Base-by-base conservation (phyloP, 1,140 invertebrate genomes). In the Ctenoplectra terminalis region DNA sequence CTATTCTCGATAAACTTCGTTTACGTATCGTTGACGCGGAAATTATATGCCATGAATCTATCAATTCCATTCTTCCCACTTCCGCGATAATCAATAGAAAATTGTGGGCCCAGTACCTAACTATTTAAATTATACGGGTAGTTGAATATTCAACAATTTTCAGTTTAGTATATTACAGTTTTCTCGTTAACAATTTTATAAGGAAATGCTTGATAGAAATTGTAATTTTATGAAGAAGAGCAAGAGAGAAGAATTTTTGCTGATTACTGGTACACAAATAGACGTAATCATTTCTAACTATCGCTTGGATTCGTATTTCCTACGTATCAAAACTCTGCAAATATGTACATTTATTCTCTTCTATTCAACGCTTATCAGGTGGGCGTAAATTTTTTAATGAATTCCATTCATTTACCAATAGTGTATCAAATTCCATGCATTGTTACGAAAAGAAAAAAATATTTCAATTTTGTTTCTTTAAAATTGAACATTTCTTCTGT, bases 11-110 rank as follows among this genome's bases (percentile, higher is more conserved):
- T 74, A 84, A 84, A 48, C 61, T 85, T 79, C 73, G 52, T 54
- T 77, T 63, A 56, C 29, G 66, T 67, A 67, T 72, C 71, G 82
- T 79, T 50, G 69, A 84, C 63, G 70, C 52, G 40, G 54, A 86
- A 87, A 87, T 87, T 79, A 86, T 63, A 79, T 43, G 64, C 9
- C 56, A 40, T 13, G 80, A 66, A 83, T 86, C 85, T 72, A 71
- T 83, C 66, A 80, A 83, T 87, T 87, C 23, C 13, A 60, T 54
- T 54, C 37, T 66, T 72, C 61, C 37, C 58, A 43, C 71, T 86
- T 86, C 85, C 84, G 81, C n/a, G 58, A 86, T 75, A 20, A 37
- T 70, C 50, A 63, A 60, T 34, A 34, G 40, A 17, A 20, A 60
- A 46, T 78, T 6, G 50, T n/a, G 17, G 58, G 9, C 0, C 1